These are phyloP conservation scores for Epinephelus lanceolatus DNA, from an alignment of 2,113 vertebrate species.

Conservation along the genomic window DNA sequence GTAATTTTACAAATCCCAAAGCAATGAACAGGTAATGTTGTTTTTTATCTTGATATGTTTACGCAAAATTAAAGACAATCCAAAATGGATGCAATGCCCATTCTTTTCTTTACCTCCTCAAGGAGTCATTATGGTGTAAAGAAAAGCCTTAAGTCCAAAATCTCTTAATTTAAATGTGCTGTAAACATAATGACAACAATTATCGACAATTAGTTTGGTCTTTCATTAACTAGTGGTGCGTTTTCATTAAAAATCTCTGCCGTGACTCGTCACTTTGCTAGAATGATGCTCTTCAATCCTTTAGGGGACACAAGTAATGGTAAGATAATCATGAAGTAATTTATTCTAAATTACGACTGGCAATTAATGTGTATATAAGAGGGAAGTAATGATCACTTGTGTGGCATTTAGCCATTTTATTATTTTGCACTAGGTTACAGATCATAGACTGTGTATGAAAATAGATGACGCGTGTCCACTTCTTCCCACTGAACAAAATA, in stretches of 20 bases:
- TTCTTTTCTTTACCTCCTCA: no score
- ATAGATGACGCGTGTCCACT: no score
- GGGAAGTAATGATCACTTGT: constrained; percentile 2
- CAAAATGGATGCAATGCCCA: not conserved
- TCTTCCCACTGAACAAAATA: no score
- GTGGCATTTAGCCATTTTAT: constrained; percentile 3
- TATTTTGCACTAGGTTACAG: not conserved
- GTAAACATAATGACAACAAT: not conserved
- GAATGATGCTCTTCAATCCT: not conserved
- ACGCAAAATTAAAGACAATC: no score
- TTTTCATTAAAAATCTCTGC: constrained; percentile 11
- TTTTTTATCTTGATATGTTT: not conserved
- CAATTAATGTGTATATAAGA: constrained; percentile 14
- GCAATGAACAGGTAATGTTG: not conserved
- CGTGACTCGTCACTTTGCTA: not conserved
- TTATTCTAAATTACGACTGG: not conserved
- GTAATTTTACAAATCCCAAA: constrained; percentile 22
- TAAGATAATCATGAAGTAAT: constrained; percentile 1
- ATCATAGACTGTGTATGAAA: no score
- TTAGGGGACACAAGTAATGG: not conserved
- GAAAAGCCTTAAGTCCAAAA: not conserved
- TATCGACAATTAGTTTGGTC: not conserved
- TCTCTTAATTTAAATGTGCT: not conserved
- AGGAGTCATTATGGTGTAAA: not conserved
- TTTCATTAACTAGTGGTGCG: not conserved